A percentile compares a stretch with the other conserved stretches of the same genome.
phyloP scores from a whole-genome alignment of 2,113 vertebrate species.

The Dipodomys merriami region DNA sequence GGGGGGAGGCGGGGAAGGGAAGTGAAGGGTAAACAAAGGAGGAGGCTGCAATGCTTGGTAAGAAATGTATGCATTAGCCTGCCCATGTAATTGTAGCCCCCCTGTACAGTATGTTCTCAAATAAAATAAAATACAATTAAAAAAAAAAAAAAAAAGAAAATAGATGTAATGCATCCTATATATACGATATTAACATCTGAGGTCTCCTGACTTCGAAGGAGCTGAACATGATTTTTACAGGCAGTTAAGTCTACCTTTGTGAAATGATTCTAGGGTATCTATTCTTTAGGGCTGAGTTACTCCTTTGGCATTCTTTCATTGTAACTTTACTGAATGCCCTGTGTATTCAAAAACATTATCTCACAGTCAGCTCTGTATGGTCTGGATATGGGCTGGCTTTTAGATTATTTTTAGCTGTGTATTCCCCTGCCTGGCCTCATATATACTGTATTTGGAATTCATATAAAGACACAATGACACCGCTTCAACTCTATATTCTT shows the following conservation, averaged over 20 bases:
- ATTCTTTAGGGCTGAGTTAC: background rate
- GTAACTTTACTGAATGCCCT: background rate
- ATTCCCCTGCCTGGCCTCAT: background rate
- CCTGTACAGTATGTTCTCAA: no score
- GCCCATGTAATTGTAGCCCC: no score
- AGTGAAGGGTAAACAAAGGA: no score
- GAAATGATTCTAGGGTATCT: background rate
- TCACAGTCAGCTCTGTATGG: background rate
- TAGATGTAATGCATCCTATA: background rate
- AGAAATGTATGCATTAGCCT: no score
- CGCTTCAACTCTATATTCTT: background rate
- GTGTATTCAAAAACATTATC: background rate
- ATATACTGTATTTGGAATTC: background rate
- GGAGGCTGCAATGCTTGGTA: no score
- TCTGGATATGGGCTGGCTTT: background rate
- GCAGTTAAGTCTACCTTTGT: background rate
- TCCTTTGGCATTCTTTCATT: background rate
- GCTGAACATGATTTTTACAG: background rate
- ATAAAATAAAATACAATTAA: no score
- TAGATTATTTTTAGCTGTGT: background rate
- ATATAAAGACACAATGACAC: background rate
- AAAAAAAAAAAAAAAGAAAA: no score
- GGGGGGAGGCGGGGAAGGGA: no score
- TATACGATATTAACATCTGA: background rate
- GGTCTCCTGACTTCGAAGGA: slow-evolving; percentile 22